phyloP scores from a whole-genome alignment of 1,140 invertebrate genomes.

The Diorhabda sublineata region DNA sequence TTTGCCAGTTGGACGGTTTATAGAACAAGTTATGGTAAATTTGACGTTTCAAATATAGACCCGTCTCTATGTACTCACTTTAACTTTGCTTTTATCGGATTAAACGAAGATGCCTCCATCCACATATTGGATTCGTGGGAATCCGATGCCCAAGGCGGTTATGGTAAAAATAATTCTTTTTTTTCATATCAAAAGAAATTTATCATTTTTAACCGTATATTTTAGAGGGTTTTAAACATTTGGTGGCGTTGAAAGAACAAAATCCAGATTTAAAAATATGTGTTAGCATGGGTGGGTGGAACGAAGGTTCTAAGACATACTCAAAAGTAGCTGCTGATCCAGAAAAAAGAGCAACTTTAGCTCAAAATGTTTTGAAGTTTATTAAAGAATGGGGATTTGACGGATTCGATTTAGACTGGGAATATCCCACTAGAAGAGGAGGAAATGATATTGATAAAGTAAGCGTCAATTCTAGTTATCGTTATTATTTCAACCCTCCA shows the following conservation, averaged over 20 bases:
- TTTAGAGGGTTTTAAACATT: conserved; percentile 12
- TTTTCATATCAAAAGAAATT: too few relatives aligned
- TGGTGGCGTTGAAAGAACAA: conserved; percentile 33
- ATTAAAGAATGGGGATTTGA: conserved; percentile 72
- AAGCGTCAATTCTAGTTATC: not conserved
- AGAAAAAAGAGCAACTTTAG: conserved; percentile 33
- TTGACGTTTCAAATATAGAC: conserved; percentile 56
- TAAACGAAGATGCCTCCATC: conserved; percentile 49
- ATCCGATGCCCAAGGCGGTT: conserved; percentile 43
- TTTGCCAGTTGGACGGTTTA: conserved; percentile 62
- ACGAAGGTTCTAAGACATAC: conserved; percentile 32
- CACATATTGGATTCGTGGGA: conserved; percentile 59
- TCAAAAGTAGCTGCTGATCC: conserved; percentile 10
- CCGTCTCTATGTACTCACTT: conserved; percentile 64
- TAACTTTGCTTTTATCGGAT: conserved; percentile 65
- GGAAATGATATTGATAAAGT: conserved; percentile 45
- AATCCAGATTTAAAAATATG: conserved; percentile 56
- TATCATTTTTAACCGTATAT: not conserved
- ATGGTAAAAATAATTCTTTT: conserved; percentile 2
- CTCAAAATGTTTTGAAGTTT: conserved; percentile 49
- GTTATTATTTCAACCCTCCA: not conserved
- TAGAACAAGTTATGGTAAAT: conserved; percentile 53
- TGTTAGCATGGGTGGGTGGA: conserved; percentile 64
- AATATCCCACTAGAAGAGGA: conserved; percentile 62
- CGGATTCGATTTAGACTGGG: conserved; percentile 80